phyloP scores from a whole-genome alignment of 2,797 vertebrate species.

The Sebastolobus alascanus region DNA sequence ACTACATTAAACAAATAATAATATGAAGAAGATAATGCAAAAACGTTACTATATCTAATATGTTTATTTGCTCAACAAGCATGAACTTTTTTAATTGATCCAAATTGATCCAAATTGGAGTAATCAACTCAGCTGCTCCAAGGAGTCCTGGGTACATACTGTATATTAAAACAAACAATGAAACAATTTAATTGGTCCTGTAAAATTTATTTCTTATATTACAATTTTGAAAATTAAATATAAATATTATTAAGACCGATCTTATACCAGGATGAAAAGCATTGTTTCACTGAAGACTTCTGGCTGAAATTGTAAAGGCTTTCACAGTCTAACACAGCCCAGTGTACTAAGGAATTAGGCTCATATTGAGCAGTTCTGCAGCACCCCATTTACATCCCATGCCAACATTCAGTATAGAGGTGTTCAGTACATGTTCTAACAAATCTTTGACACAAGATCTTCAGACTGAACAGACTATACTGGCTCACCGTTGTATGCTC shows the following conservation, averaged over 20 bases:
- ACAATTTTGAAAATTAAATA: neutral
- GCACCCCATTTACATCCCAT: neutral
- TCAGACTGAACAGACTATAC: neutral
- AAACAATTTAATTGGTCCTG: neutral
- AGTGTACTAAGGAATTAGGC: neutral
- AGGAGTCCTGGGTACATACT: neutral
- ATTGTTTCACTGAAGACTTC: neutral
- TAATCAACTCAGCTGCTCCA: neutral
- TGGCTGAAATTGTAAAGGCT: neutral
- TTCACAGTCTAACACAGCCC: neutral
- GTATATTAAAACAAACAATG: slow-evolving; percentile 15
- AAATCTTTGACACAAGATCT: neutral
- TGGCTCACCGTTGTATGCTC: neutral
- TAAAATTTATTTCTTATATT: neutral
- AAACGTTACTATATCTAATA: neutral
- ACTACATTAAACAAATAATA: neutral
- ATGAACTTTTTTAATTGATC: neutral
- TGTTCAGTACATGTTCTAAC: neutral
- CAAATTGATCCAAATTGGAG: neutral
- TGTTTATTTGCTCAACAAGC: neutral
- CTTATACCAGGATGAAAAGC: neutral
- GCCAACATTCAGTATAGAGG: neutral
- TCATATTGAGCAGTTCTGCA: neutral
- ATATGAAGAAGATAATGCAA: neutral
- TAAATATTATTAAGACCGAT: neutral